Percentiles rank a stretch among this genome's conserved stretches.
phyloP scores from a whole-genome alignment of 2,797 vertebrate species.

The Enteromius trimaculatus region DNA sequence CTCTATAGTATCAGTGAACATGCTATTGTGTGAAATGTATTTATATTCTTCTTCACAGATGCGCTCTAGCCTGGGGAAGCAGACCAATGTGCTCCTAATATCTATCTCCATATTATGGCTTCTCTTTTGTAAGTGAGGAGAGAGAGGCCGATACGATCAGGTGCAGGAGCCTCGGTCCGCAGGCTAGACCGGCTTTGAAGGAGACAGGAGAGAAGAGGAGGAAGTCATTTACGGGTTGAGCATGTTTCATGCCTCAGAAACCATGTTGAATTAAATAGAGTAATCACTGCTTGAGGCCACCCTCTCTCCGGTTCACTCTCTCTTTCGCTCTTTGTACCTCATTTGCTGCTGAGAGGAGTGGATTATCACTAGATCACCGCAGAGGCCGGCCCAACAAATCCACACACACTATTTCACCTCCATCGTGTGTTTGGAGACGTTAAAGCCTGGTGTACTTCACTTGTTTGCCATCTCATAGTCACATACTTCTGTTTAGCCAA shows the following conservation, averaged over 20 bases:
- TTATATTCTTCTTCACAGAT: constrained; percentile 40
- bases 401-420: constrained; percentile 31
- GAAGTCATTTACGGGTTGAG: constrained; percentile 63
- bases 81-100: constrained; percentile 56
- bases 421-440: constrained; percentile 16
- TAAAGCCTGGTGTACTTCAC: neutral
- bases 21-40: constrained; percentile 33
- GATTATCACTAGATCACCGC: constrained; percentile 59
- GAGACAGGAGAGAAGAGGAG: constrained; percentile 51
- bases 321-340: constrained; percentile 40
- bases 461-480: neutral
- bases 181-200: constrained; percentile 40
- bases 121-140: constrained; percentile 57
- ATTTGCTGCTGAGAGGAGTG: constrained; percentile 56
- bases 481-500: neutral
- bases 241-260: constrained; percentile 67
- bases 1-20: constrained; percentile 45
- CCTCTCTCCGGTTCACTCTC: constrained; percentile 51
- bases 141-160: constrained; percentile 59
- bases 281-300: constrained; percentile 66
- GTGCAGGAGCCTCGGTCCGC: constrained; percentile 52
- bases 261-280: constrained; percentile 66
- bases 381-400: constrained; percentile 41
- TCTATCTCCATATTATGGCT: constrained; percentile 61
- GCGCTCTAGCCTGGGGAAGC: constrained; percentile 38